Base-by-base conservation (phyloP, 2,113 vertebrate genomes). In the Verasper variegatus region DNA sequence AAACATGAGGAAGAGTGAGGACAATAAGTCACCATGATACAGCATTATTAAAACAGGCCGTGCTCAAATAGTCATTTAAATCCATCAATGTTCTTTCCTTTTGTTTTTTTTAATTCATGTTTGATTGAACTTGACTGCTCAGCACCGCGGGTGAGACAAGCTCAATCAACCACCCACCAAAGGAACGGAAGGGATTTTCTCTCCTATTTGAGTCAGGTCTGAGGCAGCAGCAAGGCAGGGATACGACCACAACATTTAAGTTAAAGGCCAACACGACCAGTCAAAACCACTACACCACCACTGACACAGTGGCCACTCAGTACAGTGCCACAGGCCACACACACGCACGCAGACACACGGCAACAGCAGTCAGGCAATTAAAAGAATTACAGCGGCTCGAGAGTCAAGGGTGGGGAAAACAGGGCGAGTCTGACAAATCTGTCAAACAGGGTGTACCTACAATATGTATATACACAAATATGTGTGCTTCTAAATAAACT, bases 41-140 rank as follows among this genome's bases (percentile, higher is more conserved):
- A 24, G n/a, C 21, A 74, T 7, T 14, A 49, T 70, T 31, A 49
- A 81, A n/a, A 71, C 63, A 87, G 71, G 71, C 72, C 80, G 68
- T 76, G 73, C 79, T 91, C 83, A 90, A 89, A 91, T 86, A 89
- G 88, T 79, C 3, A 74, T 75, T 86, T 47, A 87, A 85, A 91
- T 90, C 82, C 81, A 80, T 83, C 80, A 37, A 40, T 42, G 45
- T 20, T 47, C 24, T 76, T 66, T 35, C 45, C 65, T 76, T 55
- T 76, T 58, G 8, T 54, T 24, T 65, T 58, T 72, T 37, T 24
- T 58, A 51, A 42, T 42, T 66, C 10, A 59, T 68, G 78, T 84
- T 91, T 78, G 78, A 88, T 88, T 93, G 91, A 90, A 80, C 80
- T 86, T 85, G 74, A 40, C 55, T 55, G 71, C 57, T 52, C 57